Evolutionary conservation across 2,888 invertebrate genomes (phyloP).

Genomic region (Drosophila bunnanda): DNA sequence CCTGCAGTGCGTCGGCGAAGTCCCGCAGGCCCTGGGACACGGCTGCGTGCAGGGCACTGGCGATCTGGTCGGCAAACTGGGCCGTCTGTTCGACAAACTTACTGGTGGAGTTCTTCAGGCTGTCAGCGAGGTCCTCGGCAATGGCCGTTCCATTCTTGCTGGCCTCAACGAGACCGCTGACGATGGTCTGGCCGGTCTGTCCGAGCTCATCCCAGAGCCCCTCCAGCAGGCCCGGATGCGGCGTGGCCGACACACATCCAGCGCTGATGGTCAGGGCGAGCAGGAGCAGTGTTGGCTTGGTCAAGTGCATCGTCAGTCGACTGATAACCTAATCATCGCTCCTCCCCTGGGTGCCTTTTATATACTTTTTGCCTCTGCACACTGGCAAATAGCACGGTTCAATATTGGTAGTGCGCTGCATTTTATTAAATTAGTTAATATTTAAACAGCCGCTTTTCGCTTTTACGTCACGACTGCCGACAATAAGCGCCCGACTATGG

Average conservation of each 20-base stretch:
- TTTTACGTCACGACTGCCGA: background rate
- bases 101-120: constrained; percentile 15
- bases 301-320: constrained; percentile 32
- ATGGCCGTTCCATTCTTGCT: constrained; percentile 12
- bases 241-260: constrained; percentile 21
- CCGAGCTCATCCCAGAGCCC: constrained; percentile 21
- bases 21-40: background rate
- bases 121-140: background rate
- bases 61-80: constrained; percentile 15
- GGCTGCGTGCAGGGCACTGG: constrained; percentile 8
- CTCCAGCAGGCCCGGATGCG: background rate
- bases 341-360: constrained; percentile 14
- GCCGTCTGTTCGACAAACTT: constrained; percentile 7
- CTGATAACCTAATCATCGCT: constrained; percentile 16
- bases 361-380: constrained; percentile 27
- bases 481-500: background rate
- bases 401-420: constrained; percentile 41
- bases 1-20: background rate
- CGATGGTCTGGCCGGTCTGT: constrained; percentile 12
- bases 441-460: constrained; percentile 51
- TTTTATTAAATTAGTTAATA: constrained; percentile 46
- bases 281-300: constrained; percentile 39
- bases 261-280: constrained; percentile 30
- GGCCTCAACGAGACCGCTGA: constrained; percentile 13
- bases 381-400: constrained; percentile 18